Evolutionary conservation across 1,140 invertebrate species (phyloP).

Genomic region (Drosophila carrolli): DNA sequence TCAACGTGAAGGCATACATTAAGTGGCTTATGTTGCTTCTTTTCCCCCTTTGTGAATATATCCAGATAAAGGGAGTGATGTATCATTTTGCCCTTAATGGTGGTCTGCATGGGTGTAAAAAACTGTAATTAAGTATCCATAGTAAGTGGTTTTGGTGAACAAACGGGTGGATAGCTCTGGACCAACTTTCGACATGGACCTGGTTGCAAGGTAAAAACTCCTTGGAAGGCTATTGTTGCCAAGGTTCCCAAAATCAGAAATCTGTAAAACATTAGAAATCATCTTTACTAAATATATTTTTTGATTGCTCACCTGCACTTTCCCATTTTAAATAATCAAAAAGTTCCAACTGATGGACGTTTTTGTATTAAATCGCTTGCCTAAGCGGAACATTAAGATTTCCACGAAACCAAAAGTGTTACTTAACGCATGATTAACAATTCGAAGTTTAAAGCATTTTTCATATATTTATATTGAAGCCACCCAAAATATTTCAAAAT

Average conservation of each 20-base stretch:
- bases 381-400: not conserved
- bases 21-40: not conserved
- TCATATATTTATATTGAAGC: too few species aligned
- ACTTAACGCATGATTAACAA: not conserved
- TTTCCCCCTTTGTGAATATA: not conserved
- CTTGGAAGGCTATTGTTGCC: not conserved
- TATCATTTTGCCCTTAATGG: conserved; percentile 1
- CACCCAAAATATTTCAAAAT: too few species aligned
- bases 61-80: conserved; percentile 5
- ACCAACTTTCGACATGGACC: conserved; percentile 4
- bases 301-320: not conserved
- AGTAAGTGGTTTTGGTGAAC: not conserved
- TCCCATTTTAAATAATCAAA: not conserved
- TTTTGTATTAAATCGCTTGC: not conserved
- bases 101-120: not conserved
- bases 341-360: not conserved
- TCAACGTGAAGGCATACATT: not conserved
- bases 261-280: not conserved
- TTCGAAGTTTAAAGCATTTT: not conserved
- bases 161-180: not conserved
- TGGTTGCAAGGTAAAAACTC: not conserved
- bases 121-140: not conserved
- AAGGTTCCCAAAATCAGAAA: not conserved
- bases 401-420: not conserved
- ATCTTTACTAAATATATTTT: not conserved